Base-by-base conservation (phyloP, 2,113 vertebrate genomes). In the Paramormyrops kingsleyae region DNA sequence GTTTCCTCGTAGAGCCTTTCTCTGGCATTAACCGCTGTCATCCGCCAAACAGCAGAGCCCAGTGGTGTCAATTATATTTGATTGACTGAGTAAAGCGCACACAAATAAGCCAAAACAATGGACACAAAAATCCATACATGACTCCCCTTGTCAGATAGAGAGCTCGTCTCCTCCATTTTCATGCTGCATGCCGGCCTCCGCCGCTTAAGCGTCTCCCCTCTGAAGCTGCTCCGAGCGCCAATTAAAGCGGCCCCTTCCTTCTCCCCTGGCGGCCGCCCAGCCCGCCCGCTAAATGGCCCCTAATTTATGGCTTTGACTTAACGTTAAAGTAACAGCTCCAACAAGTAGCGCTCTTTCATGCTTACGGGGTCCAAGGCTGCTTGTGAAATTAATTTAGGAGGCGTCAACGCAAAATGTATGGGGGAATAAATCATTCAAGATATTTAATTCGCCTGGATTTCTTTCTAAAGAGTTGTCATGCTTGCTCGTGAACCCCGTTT, bases 21-120 rank as follows among this genome's bases (percentile, higher is more conserved):
- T 93, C 94, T 98, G 97, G 97, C 96, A 98, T 98, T 99, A 97
- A 96, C 95, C 96, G 96, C 97, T 98, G 98, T 99, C 98, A 98
- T 98, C 97, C 97, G 95, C 94, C 95, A 96, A 96, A 97, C 97
- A 97, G 96, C 97, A 97, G 95, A 97, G 98, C 98, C 97, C 98
- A 99, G 98, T 94, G 98, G 97, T 99, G 98, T 99, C 99, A 99
- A 99, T 99, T 99, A 99, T 99, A 99, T 98, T 97, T 99, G 98
- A 99, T 99, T 99, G 98, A 99, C 99, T 98, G 98, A 98, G 98
- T 97, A 99, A 98, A 98, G 97, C 96, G 95, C 97, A 97, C 97
- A 99, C 98, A 99, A 99, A 99, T 99, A 99, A 97, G 96, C 95
- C 95, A 97, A 98, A 99, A 99, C 97, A 99, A 98, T 98, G 96